phyloP scores from a whole-genome alignment of 2,888 invertebrate species.

The Agrotis puta region DNA sequence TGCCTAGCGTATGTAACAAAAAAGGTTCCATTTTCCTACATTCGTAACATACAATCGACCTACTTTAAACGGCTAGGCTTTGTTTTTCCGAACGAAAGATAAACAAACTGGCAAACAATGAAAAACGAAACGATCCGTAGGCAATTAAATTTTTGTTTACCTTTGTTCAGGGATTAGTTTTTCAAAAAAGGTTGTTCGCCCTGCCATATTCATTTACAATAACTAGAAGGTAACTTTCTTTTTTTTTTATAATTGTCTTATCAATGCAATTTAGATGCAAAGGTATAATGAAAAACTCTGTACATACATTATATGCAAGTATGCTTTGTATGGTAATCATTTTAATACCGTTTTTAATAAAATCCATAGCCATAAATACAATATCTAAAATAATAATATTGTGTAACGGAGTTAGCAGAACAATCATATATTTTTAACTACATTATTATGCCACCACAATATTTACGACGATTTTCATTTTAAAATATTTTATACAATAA shows the following conservation, averaged over 20 bases:
- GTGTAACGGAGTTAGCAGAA: background rate
- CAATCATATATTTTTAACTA: background rate
- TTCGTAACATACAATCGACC: background rate
- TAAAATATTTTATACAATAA: background rate
- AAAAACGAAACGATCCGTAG: conserved; percentile 19
- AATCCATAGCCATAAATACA: background rate
- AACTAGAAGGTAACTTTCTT: background rate
- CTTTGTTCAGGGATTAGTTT: background rate
- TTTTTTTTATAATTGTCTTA: background rate
- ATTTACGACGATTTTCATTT: background rate
- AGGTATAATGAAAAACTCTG: background rate
- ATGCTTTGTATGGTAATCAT: background rate
- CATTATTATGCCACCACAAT: conserved; percentile 1
- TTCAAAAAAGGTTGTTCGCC: background rate
- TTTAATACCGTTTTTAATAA: background rate
- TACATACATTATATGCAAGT: background rate
- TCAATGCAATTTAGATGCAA: background rate
- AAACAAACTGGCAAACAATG: conserved; percentile 49
- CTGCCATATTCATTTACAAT: background rate
- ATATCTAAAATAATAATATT: background rate
- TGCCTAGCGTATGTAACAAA: background rate
- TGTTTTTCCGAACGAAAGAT: conserved; percentile 33
- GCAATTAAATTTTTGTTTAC: conserved; percentile 29
- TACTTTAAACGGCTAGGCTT: conserved; percentile 16
- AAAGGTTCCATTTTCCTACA: background rate